Percentiles rank a stretch among this genome's conserved stretches.
Conservation (phyloP, 2,888 invertebrate species). For the Drosophila hawaiiensis region DNA sequence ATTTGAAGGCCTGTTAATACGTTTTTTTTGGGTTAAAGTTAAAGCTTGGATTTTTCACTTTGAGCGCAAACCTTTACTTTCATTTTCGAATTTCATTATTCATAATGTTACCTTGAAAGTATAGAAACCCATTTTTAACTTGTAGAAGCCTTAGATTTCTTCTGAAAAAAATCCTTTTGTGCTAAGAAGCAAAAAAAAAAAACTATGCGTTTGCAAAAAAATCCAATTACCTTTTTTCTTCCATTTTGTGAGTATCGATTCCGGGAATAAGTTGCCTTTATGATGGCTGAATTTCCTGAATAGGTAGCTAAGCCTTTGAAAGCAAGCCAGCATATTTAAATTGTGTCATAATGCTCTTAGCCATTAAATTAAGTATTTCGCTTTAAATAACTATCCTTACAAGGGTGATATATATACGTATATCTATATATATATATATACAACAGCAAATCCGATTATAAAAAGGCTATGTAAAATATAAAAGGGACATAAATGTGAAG, state of each 20-base stretch:
- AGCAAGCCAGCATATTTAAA: neutral
- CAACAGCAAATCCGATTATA: slow-evolving; percentile 67
- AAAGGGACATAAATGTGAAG: slow-evolving; percentile 47
- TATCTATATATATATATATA: too few relatives aligned
- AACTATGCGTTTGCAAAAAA: neutral
- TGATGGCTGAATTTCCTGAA: neutral
- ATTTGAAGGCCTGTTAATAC: neutral
- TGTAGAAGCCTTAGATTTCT: neutral
- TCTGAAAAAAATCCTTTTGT: neutral
- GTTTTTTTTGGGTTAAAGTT: slow-evolving; percentile 2
- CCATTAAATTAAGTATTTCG: neutral
- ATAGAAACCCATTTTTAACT: neutral
- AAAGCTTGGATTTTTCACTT: slow-evolving; percentile 15
- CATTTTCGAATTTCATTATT: slow-evolving; percentile 14
- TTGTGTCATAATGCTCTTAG: neutral
- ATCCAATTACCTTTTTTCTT: neutral
- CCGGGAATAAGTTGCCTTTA: neutral
- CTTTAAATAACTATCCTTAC: neutral
- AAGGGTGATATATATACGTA: too few relatives aligned
- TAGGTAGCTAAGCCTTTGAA: neutral
- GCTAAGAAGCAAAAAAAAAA: neutral
- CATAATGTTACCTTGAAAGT: neutral
- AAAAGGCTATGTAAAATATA: slow-evolving; percentile 34
- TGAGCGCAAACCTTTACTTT: neutral
- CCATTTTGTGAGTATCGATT: neutral